A percentile compares a stretch with the other conserved stretches of the same genome.
Evolutionary conservation across 35 echinoderm and acorn worm genomes (phyloP).

Genomic region (Hemicentrotus pulcherrimus): DNA sequence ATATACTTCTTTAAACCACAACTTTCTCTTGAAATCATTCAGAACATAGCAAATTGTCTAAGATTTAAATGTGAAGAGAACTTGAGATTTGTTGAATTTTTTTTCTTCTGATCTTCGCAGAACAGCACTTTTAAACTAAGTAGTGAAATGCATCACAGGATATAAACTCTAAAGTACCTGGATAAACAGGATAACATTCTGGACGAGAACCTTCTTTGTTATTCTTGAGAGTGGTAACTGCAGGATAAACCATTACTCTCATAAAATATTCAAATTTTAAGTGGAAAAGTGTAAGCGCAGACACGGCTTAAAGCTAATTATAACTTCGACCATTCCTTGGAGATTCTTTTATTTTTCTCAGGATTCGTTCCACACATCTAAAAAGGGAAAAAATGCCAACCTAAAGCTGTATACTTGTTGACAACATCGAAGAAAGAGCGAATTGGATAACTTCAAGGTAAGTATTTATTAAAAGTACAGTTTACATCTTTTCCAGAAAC

Average conservation of each 20-base stretch:
- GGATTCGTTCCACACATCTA: background rate
- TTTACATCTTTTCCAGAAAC: background rate
- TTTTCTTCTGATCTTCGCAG: no score
- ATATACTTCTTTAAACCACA: no score
- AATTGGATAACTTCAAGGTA: background rate
- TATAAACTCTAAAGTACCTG: no score
- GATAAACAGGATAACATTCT: no score
- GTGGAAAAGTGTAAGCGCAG: background rate
- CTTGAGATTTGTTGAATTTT: no score
- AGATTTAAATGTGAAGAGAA: no score
- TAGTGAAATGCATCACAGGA: no score
- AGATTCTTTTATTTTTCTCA: background rate
- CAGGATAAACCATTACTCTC: background rate
- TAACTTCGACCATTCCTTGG: background rate
- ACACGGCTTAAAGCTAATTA: background rate
- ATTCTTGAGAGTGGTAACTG: background rate
- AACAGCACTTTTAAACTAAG: no score
- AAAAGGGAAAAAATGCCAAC: background rate
- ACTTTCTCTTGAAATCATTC: no score
- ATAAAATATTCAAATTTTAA: background rate
- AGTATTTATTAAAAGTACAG: background rate
- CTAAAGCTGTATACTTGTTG: background rate
- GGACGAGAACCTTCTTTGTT: background rate
- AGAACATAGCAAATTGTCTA: no score
- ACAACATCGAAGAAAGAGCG: background rate